Evolutionary conservation across 2,797 vertebrate genomes (phyloP).

Genomic region (Spea hammondii): DNA sequence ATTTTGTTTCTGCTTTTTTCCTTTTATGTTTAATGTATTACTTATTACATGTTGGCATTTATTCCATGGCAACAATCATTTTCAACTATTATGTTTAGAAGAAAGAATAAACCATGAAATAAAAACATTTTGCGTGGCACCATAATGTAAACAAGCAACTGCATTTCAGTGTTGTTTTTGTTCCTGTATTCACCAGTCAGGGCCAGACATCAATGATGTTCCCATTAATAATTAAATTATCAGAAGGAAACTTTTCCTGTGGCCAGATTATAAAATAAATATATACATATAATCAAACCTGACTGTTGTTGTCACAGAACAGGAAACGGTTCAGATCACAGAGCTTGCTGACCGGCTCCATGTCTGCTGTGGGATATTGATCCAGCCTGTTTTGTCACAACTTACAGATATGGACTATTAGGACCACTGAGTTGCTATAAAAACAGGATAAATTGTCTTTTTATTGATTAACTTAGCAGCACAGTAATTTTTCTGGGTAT

Average conservation of each 20-base stretch:
- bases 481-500: too few species aligned
- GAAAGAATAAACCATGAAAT: background rate
- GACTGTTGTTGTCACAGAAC: slow-evolving; percentile 7
- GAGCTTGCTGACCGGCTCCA: slow-evolving; percentile 13
- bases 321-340: slow-evolving; percentile 15
- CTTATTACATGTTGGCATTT: background rate
- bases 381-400: background rate
- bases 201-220: slow-evolving; percentile 10
- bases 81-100: background rate
- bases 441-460: slow-evolving; percentile 28
- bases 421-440: background rate
- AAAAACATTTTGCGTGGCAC: background rate
- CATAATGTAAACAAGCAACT: slow-evolving; percentile 20
- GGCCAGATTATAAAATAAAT: background rate
- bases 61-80: background rate
- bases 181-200: slow-evolving; percentile 9
- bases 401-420: background rate
- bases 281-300: background rate
- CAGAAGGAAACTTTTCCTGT: slow-evolving; percentile 18
- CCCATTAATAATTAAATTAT: slow-evolving; percentile 6
- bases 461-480: background rate
- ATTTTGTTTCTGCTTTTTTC: too few species aligned
- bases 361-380: slow-evolving; percentile 7
- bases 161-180: slow-evolving; percentile 9
- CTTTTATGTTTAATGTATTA: too few species aligned